These are phyloP conservation scores for Gastrophryne carolinensis DNA, from an alignment of 2,797 vertebrate species.

Conservation along the genomic window DNA sequence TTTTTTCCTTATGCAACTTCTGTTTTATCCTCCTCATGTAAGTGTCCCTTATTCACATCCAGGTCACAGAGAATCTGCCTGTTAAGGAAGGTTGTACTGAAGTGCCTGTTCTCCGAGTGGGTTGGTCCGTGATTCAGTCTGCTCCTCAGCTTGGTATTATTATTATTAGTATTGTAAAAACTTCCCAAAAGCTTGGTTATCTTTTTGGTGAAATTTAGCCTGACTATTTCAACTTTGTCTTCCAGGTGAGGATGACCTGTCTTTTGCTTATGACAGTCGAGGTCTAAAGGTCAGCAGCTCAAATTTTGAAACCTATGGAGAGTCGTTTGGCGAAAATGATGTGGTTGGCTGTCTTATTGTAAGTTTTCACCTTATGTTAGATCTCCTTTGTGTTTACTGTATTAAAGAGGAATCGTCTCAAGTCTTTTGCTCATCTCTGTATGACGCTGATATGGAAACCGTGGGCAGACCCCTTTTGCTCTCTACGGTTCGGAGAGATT, in stretches of 20 bases:
- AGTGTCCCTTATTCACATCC: neutral
- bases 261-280: constrained; percentile 80
- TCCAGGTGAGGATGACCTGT: constrained; percentile 81
- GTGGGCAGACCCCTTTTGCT: too few relatives aligned
- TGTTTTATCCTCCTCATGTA: neutral
- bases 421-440: too few relatives aligned
- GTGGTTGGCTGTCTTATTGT: constrained; percentile 88
- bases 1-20: neutral
- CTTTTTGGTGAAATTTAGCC: neutral
- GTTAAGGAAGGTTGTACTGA: constrained; percentile 63
- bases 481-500: too few relatives aligned
- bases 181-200: too few relatives aligned
- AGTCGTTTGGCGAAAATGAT: constrained; percentile 79
- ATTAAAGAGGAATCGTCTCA: too few relatives aligned
- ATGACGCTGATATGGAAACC: too few relatives aligned
- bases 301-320: constrained; percentile 78
- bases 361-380: too few relatives aligned
- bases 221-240: neutral
- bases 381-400: too few relatives aligned
- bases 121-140: constrained; percentile 78
- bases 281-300: constrained; percentile 77
- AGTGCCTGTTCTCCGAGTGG: constrained; percentile 75
- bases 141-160: constrained; percentile 81
- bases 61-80: constrained; percentile 75
- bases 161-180: neutral